Percentiles rank a stretch among this genome's conserved stretches.
These are phyloP conservation scores for Vireo altiloquus DNA, from an alignment of 2,113 vertebrate genomes.

Conservation along the genomic window DNA sequence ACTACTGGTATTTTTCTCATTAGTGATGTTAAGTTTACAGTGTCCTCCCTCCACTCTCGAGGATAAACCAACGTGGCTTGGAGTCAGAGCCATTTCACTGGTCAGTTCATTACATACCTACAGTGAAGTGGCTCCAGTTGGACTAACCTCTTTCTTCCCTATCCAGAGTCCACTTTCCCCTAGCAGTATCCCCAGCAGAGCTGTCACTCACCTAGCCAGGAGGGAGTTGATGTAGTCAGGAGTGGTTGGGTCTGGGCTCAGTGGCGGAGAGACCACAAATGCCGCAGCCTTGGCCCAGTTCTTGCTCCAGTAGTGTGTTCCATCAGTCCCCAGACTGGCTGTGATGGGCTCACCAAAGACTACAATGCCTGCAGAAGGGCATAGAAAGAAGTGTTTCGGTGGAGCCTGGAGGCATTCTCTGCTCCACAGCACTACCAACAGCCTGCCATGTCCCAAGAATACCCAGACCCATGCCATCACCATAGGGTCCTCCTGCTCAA, in stretches of 20 bases:
- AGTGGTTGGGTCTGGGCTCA: slow-evolving; percentile 96
- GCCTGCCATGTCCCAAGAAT: background rate
- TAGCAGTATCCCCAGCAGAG: background rate
- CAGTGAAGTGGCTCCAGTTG: background rate
- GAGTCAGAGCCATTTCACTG: background rate
- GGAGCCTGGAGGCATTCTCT: background rate
- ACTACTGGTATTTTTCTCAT: background rate
- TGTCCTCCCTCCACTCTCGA: background rate
- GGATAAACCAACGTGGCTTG: background rate
- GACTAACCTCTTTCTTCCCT: background rate
- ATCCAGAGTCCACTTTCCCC: fast-evolving
- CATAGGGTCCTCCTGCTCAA: background rate
- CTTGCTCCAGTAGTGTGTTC: slow-evolving; percentile 99
- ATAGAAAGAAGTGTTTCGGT: background rate
- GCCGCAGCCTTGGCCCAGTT: slow-evolving; percentile 98
- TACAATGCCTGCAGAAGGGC: slow-evolving; percentile 81
- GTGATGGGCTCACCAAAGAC: slow-evolving; percentile 97
- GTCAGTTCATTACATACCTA: background rate
- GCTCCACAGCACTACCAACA: background rate
- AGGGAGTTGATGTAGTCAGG: slow-evolving; percentile 96
- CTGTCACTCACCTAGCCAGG: slow-evolving; percentile 85
- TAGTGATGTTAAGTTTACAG: background rate
- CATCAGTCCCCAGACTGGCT: slow-evolving; percentile 92
- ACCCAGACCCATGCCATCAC: background rate
- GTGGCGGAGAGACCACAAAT: slow-evolving; percentile 92